Conservation (phyloP, 53 echinoderm and acorn worm genomes). For the Antedon mediterranea region DNA sequence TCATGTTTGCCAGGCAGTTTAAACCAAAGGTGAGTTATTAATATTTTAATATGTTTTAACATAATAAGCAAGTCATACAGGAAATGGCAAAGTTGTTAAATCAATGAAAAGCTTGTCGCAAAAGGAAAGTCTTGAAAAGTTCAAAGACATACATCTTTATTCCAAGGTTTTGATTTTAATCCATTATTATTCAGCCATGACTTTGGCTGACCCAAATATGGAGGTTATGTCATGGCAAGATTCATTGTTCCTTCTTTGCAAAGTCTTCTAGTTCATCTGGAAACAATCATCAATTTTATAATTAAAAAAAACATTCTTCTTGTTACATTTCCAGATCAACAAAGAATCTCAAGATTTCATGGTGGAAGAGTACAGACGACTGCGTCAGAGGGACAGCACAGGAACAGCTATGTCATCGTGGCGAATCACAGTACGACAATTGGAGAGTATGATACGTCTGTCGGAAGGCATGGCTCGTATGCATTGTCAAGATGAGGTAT, state of each 20-base stretch:
- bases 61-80: neutral
- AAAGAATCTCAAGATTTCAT: constrained; percentile 99
- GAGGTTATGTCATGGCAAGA: too few species aligned
- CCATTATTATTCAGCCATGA: too few species aligned
- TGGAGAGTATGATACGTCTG: constrained; percentile 96
- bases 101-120: too few species aligned
- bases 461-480: constrained; percentile 92
- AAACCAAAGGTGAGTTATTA: constrained; percentile 58
- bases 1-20: constrained; percentile 97
- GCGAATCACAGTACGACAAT: constrained; percentile 92
- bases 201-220: too few species aligned
- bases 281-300: too few species aligned
- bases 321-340: constrained; percentile 42
- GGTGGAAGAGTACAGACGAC: constrained; percentile 90
- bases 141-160: too few species aligned
- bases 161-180: too few species aligned
- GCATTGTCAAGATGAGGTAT: constrained; percentile 94
- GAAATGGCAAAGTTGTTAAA: too few species aligned
- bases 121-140: too few species aligned
- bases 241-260: too few species aligned
- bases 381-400: constrained; percentile 78
- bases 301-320: too few species aligned
- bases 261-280: too few species aligned
- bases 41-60: neutral
- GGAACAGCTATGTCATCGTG: constrained; percentile 69